Evolutionary conservation across 2,888 invertebrate species (phyloP), one percentile per base, ranked within the genome.

Genomic region (Noctua fimbriata): DNA sequence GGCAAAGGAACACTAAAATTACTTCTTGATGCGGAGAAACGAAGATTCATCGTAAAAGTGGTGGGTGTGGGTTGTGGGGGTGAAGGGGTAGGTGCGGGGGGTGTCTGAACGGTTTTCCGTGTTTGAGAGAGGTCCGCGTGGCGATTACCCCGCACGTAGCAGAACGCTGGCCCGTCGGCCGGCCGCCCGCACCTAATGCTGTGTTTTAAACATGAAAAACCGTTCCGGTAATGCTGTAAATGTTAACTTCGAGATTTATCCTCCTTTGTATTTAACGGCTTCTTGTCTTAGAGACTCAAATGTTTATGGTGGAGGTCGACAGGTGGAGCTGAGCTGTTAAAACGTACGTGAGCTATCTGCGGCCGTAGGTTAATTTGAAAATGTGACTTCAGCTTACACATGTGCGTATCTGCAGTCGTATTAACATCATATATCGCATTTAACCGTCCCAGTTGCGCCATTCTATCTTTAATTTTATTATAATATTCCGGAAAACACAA

Each of bases 21-120:
- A 96, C 96, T 97, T 96, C 96, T 96, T 96, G 96, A 96, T 96
- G 96, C 96, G 96, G 95, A 96, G 96, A 96, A 96, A 96, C 96
- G 96, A 97, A 96, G 96, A 97, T 96, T 96, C 96, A 96, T 96
- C 96, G 96, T 97, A 96, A 96, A 96, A 96, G 95, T 95, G 95
- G 95, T 94, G 94, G 95, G 94, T 90, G 91, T 89, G 91, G 90
- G 82, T 75, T 80, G 80, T 91, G 89, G 89, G 90, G 84, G 89
- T 89, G 88, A 86, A 87, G 87, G 85, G 87, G 91, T 87, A 87
- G 88, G 88, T 81, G 81, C 58, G 80, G 82, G 91, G 94, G 92
- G 94, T 89, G 95, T 95, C 96, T 96, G 97, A 97, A 97, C 94
- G 97, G 95, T 97, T 97, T 97, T 97, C 96, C 97, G 96, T 96